Evolutionary conservation across 1,140 invertebrate genomes (phyloP).

Genomic region (Uloborus diversus): DNA sequence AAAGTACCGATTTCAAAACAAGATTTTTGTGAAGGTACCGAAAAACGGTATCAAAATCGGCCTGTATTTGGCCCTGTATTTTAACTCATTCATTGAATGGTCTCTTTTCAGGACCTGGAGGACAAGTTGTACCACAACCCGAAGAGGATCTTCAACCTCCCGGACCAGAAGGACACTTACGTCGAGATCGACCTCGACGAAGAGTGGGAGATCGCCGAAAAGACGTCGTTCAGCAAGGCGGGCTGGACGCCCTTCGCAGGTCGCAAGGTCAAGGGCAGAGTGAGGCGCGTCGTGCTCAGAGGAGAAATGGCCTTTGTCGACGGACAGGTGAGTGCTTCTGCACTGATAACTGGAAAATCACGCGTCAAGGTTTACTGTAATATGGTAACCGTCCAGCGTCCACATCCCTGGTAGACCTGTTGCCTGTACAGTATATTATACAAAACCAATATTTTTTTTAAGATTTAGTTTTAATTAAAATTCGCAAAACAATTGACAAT

Average conservation of each 20-base stretch:
- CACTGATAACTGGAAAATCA: too few relatives aligned
- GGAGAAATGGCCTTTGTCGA: constrained; percentile 97
- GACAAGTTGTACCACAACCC: constrained; percentile 95
- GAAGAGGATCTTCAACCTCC: constrained; percentile 92
- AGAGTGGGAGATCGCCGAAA: constrained; percentile 88
- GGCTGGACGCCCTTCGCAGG: constrained; percentile 98
- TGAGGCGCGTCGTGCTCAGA: constrained; percentile 91
- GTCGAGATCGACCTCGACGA: constrained; percentile 88
- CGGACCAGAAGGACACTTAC: constrained; percentile 96
- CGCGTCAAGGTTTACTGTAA: too few relatives aligned
- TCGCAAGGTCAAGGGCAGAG: constrained; percentile 82
- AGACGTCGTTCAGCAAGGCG: constrained; percentile 85
- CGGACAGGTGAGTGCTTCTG: constrained; percentile 80
- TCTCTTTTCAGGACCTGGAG: constrained; percentile 77
- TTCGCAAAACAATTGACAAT: too few relatives aligned
- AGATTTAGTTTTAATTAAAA: too few relatives aligned
- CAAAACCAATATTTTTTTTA: too few relatives aligned
- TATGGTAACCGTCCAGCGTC: too few relatives aligned
- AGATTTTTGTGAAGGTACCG: too few relatives aligned
- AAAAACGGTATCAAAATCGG: too few relatives aligned
- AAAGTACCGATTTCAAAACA: too few relatives aligned
- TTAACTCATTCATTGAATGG: neutral
- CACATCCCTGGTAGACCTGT: too few relatives aligned
- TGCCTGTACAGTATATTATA: too few relatives aligned
- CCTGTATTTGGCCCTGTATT: too few relatives aligned